These are phyloP conservation scores for Gambusia holbrooki DNA, from an alignment of 2,113 vertebrate species.

Conservation along the genomic window DNA sequence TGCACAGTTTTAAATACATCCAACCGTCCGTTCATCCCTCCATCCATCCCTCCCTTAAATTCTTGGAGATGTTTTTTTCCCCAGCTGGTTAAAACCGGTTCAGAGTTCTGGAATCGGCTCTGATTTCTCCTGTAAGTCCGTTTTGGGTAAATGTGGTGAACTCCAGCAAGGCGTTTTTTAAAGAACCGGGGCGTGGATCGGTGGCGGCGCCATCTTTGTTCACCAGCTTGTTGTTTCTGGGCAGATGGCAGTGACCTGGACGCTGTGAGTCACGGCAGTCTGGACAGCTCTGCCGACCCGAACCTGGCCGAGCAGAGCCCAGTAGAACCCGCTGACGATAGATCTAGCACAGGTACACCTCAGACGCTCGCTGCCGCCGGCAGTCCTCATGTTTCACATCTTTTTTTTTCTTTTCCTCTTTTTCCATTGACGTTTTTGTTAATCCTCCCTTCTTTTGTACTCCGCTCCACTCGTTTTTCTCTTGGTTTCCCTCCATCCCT, in stretches of 20 bases:
- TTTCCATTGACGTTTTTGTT: constrained; percentile 41
- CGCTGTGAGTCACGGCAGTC: constrained; percentile 86
- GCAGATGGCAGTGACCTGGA: constrained; percentile 89
- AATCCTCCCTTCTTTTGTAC: constrained; percentile 31
- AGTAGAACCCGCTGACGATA: constrained; percentile 85
- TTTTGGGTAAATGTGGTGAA: too few species aligned
- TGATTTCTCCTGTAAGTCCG: too few species aligned
- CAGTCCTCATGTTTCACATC: constrained; percentile 53
- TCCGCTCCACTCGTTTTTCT: constrained; percentile 24
- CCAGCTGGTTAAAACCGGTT: too few species aligned
- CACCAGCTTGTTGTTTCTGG: constrained; percentile 71
- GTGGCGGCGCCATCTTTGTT: constrained; percentile 3
- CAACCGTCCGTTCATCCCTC: background rate
- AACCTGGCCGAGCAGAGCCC: constrained; percentile 80
- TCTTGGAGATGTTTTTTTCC: too few species aligned
- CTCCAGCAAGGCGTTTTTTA: background rate
- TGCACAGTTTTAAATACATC: background rate
- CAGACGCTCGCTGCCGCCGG: constrained; percentile 20
- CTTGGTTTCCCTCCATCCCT: background rate
- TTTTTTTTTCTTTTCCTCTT: constrained; percentile 25
- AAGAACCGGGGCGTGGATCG: background rate
- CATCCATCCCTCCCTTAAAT: background rate
- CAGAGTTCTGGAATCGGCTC: too few species aligned
- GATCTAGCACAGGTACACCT: constrained; percentile 86
- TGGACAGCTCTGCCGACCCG: constrained; percentile 84